Conservation (phyloP, 2,113 vertebrate species). For the Sander vitreus region DNA sequence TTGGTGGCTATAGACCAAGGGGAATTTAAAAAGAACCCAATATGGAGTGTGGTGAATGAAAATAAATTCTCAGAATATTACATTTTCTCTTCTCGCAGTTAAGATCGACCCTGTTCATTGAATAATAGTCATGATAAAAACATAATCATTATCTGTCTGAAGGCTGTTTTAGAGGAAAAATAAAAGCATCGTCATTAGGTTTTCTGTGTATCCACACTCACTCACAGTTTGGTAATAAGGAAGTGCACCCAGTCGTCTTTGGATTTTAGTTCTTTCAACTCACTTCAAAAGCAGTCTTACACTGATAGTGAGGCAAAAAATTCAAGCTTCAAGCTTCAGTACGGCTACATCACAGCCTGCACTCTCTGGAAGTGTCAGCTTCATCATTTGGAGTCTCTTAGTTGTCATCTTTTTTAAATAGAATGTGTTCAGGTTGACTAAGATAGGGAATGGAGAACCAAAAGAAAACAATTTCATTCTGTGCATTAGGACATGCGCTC, state of each 20-base stretch:
- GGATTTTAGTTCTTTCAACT: constrained; percentile 69
- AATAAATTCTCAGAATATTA: not conserved
- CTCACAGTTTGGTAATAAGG: constrained; percentile 41
- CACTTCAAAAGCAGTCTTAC: constrained; percentile 65
- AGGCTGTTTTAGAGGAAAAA: constrained; percentile 34
- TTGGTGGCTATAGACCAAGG: not conserved
- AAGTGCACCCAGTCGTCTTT: constrained; percentile 32
- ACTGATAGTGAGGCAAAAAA: constrained; percentile 56
- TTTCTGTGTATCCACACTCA: not conserved
- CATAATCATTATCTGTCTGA: constrained; percentile 30
- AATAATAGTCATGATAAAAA: constrained; percentile 31
- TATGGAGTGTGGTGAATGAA: not conserved
- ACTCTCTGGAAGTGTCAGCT: constrained; percentile 61
- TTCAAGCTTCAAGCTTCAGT: constrained; percentile 59
- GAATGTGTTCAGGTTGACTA: constrained; percentile 54
- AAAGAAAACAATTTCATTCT: constrained; percentile 13
- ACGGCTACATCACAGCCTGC: constrained; percentile 59
- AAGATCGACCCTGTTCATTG: not conserved
- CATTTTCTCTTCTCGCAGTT: not conserved
- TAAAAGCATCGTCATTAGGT: constrained; percentile 51
- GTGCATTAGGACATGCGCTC: constrained; percentile 37
- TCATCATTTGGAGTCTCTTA: constrained; percentile 65
- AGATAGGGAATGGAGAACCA: constrained; percentile 43
- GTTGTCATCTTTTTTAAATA: constrained; percentile 69
- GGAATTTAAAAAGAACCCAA: not conserved